Evolutionary conservation across 2,888 invertebrate genomes (phyloP), one percentile per base, ranked within the genome.

Genomic region (Tenthredo mesomela): DNA sequence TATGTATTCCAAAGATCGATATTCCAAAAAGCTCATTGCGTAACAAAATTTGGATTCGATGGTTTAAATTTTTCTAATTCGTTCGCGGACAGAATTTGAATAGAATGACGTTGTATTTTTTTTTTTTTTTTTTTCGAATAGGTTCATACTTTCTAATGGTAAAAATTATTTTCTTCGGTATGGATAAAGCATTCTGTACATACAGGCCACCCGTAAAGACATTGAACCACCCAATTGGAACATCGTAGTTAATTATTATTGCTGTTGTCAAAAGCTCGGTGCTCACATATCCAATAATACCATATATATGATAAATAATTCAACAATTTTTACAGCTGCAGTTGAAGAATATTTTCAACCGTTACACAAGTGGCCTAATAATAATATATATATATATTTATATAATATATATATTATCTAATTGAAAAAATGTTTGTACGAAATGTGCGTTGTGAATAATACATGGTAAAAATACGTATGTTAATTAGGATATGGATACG

Each of bases 401-500:
- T 33, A 33, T 33, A 33, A 7, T 37, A 7, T 37, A 7, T 37
- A 29, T 21, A 50, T n/a, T 71, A 18, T 40, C 40, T 71, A 71
- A 18, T 77, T 50, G 50, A 77, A 77, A 47, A 77, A 50, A 21
- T 18, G 58, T 58, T 80, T 80, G 58, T 61, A 80, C 61, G 80
- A 80, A 80, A 40, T 80, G 80, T 80, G 80, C 80, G 80, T 61
- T 37, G 21, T 61, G 80, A 61, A 58, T 6, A 61, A 80, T 80
- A n/a, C n/a, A 80, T 80, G 58, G 54, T 78, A 58, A 21, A 75
- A 75, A 73, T 73, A 40, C 29, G 33, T 77, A 77, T 47, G 25
- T 37, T 70, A 33, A 70, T 18, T 54, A 54, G 61, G 80, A 80
- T 61, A 80, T 61, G 80, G 37, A 37, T 37, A 80, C 61, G 61